A percentile compares a stretch with the other conserved stretches of the same genome.
Conservation (phyloP, 2,888 invertebrate species). For the Eledone cirrhosa region DNA sequence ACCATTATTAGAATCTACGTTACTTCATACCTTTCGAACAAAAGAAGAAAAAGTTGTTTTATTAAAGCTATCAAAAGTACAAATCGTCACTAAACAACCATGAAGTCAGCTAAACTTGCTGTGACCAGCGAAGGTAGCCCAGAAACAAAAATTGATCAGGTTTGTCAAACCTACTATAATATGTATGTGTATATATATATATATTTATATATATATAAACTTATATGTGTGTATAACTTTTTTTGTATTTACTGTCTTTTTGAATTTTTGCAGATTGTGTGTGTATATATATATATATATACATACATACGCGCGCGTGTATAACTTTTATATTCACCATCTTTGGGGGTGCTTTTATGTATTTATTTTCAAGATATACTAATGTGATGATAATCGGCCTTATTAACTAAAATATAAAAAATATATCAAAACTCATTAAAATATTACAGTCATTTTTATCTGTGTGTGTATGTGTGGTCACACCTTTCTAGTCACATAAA, state of each 20-base stretch:
- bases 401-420: no score
- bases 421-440: no score
- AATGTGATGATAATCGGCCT: no score
- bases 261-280: no score
- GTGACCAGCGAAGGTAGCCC: constrained; percentile 12
- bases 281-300: not conserved
- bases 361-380: no score
- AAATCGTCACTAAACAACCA: constrained; percentile 1
- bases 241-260: no score
- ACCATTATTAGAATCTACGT: not conserved
- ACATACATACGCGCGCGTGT: not conserved
- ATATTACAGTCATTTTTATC: no score
- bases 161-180: not conserved
- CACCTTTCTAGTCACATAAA: no score
- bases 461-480: no score
- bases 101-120: constrained; percentile 25
- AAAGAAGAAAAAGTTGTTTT: not conserved
- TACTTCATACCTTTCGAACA: not conserved
- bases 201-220: constrained; percentile 11
- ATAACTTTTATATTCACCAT: no score
- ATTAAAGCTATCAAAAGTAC: not conserved
- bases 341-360: no score
- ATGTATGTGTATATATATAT: not conserved
- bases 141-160: constrained; percentile 22
- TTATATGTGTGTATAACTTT: no score